Evolutionary conservation across 2,113 vertebrate species (phyloP), one percentile per base, ranked within the genome.

Genomic region (Haemorhous mexicanus): DNA sequence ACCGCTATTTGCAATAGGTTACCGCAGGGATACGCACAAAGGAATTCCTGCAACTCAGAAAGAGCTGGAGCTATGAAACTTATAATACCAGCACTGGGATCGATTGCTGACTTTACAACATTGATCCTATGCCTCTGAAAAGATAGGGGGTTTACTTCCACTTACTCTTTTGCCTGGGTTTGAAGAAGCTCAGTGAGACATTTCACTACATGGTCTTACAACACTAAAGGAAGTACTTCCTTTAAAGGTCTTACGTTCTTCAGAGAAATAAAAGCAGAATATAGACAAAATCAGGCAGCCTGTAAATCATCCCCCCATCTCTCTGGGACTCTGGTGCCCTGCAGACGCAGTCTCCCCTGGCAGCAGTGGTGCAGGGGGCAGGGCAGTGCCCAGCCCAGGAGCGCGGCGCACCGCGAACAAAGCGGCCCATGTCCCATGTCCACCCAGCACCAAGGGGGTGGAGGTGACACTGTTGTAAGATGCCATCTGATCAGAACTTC

Each of bases 1-100:
- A 97, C 95, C 97, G 27, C 97, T 96, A 95, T 98, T 97, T 98
- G 97, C 98, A 98, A 98, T 96, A 97, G 98, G 98, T 98, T 99
- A 98, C 98, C 73, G 61, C 94, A 97, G 94, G 98, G 98, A 98
- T 97, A 96, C 17, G 67, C 97, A 98, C 98, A 98, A 98, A 98
- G 98, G 97, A 98, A 98, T 98, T 98, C 97, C 97, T 95, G 73
- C 92, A 91, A 43, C 72, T 94, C 96, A 96, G 97, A 96, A 97
- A 98, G 97, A 97, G 94, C 91, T 67, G 28, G 76, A 92, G 87
- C 85, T 83, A 95, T 95, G 96, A 97, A 97, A 93, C 96, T 97
- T 96, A 87, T 96, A 97, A 95, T 39, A 85, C 88, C 46, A 84
- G 80, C 32, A 96, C 88, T 94, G 97, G 97, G 97, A 96, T 95